These are phyloP conservation scores for Temnothorax rugatulus DNA, from an alignment of 2,888 invertebrate genomes.

Conservation along the genomic window DNA sequence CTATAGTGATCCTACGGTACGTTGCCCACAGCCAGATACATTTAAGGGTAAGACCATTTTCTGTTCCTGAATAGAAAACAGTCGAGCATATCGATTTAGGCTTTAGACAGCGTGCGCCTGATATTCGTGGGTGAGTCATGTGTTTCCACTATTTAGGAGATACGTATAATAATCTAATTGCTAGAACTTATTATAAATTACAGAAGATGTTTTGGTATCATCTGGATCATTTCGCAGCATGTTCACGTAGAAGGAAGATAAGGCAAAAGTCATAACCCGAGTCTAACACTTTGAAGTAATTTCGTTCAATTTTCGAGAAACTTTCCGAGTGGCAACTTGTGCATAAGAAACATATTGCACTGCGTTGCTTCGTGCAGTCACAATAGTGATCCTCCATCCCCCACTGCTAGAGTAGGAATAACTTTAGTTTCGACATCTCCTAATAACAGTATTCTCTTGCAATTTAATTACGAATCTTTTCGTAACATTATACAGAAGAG, in stretches of 20 bases:
- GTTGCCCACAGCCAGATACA: slow-evolving; percentile 51
- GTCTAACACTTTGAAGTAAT: slow-evolving; percentile 52
- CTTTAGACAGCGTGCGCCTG: neutral
- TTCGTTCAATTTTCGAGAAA: slow-evolving; percentile 61
- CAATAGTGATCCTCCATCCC: neutral
- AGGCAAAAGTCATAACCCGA: slow-evolving; percentile 43
- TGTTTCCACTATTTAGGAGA: neutral
- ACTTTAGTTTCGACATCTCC: slow-evolving; percentile 2
- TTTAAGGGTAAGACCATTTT: slow-evolving; percentile 34
- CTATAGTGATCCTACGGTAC: slow-evolving; percentile 62
- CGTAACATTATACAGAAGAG: neutral
- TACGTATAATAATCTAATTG: neutral
- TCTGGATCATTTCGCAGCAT: neutral
- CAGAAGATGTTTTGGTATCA: neutral
- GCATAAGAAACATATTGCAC: slow-evolving; percentile 24
- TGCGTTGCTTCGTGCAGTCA: neutral
- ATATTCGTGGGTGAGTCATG: neutral
- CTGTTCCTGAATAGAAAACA: slow-evolving; percentile 30
- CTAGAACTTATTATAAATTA: neutral
- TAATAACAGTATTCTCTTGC: neutral
- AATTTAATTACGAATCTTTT: slow-evolving; percentile 14
- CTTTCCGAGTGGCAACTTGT: slow-evolving; percentile 43
- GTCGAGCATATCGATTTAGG: neutral
- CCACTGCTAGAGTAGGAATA: neutral
- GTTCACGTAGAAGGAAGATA: neutral